Evolutionary conservation across 2,888 invertebrate genomes (phyloP).

Genomic region (Pristionchus exspectatus): DNA sequence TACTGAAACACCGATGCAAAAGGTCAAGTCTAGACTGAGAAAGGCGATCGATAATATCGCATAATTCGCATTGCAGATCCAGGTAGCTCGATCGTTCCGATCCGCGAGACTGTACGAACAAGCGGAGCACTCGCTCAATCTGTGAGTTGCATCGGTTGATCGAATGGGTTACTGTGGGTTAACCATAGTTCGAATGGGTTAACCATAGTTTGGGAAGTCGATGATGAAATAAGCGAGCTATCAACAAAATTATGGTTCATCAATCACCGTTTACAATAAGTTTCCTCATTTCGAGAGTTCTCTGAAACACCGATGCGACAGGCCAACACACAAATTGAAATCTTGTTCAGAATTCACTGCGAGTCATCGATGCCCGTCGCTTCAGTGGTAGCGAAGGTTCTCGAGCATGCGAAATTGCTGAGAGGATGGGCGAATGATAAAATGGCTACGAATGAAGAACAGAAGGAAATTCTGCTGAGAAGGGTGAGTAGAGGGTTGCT

Average conservation of each 20-base stretch:
- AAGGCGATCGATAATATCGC: not conserved
- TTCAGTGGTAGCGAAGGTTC: conserved; percentile 13
- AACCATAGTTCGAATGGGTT: too few relatives aligned
- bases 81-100: conserved; percentile 23
- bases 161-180: not conserved
- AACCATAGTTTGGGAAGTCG: too few relatives aligned
- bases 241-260: too few relatives aligned
- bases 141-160: conserved; percentile 26
- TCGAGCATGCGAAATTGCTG: conserved; percentile 26
- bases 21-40: too few relatives aligned
- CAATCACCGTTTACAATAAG: not conserved
- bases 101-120: conserved; percentile 31
- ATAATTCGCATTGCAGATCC: conserved; percentile 12
- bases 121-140: conserved; percentile 23
- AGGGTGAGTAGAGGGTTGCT: not conserved
- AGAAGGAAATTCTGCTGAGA: not conserved
- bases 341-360: not conserved
- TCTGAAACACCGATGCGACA: too few relatives aligned
- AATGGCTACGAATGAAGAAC: not conserved
- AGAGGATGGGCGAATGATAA: conserved; percentile 5
- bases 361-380: conserved; percentile 30
- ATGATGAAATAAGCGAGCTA: too few relatives aligned
- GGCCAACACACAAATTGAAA: too few relatives aligned
- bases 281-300: not conserved
- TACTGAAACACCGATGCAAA: too few relatives aligned